These are phyloP conservation scores for Scrobipalpa atriplicella DNA, from an alignment of 2,888 invertebrate species.

Conservation along the genomic window DNA sequence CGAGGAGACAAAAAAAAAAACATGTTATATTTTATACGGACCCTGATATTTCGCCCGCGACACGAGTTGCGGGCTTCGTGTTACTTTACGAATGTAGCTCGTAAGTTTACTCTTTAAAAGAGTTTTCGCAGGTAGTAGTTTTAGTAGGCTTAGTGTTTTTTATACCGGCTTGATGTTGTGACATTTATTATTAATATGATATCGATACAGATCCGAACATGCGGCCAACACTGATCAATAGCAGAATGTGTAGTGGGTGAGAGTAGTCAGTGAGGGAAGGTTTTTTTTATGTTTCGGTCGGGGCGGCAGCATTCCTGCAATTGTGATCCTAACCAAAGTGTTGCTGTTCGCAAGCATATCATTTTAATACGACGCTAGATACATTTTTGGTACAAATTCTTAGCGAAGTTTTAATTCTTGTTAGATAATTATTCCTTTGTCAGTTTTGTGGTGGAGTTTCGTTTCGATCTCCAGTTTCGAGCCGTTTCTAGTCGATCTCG, in stretches of 20 bases:
- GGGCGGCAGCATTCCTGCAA: slow-evolving; percentile 62
- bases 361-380: slow-evolving; percentile 77
- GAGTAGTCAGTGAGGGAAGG: slow-evolving; percentile 43
- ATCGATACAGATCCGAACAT: slow-evolving; percentile 66
- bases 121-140: slow-evolving; percentile 81
- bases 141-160: slow-evolving; percentile 83
- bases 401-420: slow-evolving; percentile 78
- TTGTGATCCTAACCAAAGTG: slow-evolving; percentile 77
- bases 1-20: slow-evolving; percentile 68
- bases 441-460: slow-evolving; percentile 61
- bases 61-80: slow-evolving; percentile 55
- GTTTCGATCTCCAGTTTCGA: slow-evolving; percentile 41
- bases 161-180: slow-evolving; percentile 84
- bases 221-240: slow-evolving; percentile 74
- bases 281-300: slow-evolving; percentile 41
- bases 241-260: slow-evolving; percentile 78
- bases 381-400: slow-evolving; percentile 76
- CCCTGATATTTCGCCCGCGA: slow-evolving; percentile 64
- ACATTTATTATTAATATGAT: slow-evolving; percentile 77
- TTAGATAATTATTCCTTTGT: slow-evolving; percentile 76
- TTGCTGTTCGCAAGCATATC: slow-evolving; percentile 80
- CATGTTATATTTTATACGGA: slow-evolving; percentile 79
- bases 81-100: slow-evolving; percentile 77
- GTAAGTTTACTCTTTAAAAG: slow-evolving; percentile 82
- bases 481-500: slow-evolving; percentile 67